Conservation (phyloP, 2,113 vertebrate genomes). For the Progne subis region DNA sequence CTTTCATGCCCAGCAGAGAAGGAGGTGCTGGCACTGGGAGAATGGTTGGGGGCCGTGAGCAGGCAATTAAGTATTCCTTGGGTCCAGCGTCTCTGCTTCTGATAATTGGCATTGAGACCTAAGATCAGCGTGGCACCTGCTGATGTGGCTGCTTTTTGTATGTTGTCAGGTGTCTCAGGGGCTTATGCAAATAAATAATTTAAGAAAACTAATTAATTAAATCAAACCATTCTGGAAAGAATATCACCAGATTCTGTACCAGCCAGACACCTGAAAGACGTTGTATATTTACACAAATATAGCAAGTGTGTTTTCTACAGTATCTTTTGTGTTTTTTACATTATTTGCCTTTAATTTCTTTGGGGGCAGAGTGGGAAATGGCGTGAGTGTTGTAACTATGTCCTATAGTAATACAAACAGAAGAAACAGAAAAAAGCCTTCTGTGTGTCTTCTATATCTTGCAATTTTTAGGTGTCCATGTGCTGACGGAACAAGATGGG, state of each 20-base stretch:
- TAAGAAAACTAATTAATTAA: not conserved
- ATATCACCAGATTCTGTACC: not conserved
- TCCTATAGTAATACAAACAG: not conserved
- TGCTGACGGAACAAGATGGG: constrained; percentile 16
- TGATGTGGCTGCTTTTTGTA: not conserved
- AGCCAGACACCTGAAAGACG: not conserved
- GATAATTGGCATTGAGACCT: not conserved
- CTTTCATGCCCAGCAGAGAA: not conserved
- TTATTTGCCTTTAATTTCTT: constrained; percentile 19
- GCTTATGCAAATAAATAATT: not conserved
- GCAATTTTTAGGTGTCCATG: constrained; percentile 10
- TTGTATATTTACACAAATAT: not conserved
- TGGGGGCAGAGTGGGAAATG: not conserved
- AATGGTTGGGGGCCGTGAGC: rapidly evolving
- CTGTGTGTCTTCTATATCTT: not conserved
- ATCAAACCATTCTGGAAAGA: not conserved
- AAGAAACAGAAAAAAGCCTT: not conserved
- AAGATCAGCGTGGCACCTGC: not conserved
- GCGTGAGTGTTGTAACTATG: not conserved
- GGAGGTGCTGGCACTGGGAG: not conserved
- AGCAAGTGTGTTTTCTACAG: not conserved
- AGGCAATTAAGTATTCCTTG: not conserved
- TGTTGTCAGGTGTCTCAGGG: not conserved
- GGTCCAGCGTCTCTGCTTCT: not conserved
- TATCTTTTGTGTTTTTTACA: not conserved